phyloP scores from a whole-genome alignment of 1,140 invertebrate species.

The Aporrectodea caliginosa region DNA sequence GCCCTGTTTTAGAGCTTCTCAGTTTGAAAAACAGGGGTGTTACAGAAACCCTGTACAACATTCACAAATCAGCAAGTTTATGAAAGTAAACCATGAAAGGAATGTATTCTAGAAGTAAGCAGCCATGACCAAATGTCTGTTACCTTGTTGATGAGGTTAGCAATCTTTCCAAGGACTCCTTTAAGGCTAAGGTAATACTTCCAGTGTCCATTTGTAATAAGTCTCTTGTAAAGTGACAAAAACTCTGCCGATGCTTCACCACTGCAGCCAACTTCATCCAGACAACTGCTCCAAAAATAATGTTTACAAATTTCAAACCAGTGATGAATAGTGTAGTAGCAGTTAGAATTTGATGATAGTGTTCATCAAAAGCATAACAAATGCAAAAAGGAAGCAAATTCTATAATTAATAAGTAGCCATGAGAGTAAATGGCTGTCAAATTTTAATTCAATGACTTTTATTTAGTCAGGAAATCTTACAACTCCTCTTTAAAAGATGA shows the following conservation, averaged over 20 bases:
- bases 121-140: constrained; percentile 20
- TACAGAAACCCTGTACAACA: too few relatives aligned
- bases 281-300: constrained; percentile 60
- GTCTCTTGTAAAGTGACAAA: constrained; percentile 66
- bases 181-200: constrained; percentile 74
- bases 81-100: too few relatives aligned
- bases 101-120: constrained; percentile 6
- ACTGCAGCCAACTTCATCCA: constrained; percentile 62
- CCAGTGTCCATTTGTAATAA: constrained; percentile 69
- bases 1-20: too few relatives aligned
- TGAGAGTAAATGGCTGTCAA: too few relatives aligned
- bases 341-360: neutral
- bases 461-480: too few relatives aligned
- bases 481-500: too few relatives aligned
- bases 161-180: constrained; percentile 78
- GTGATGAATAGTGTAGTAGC: too few relatives aligned
- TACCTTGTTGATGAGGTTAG: constrained; percentile 72
- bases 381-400: neutral
- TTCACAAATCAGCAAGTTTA: too few relatives aligned
- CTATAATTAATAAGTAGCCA: neutral
- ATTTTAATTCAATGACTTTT: too few relatives aligned
- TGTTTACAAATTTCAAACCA: too few relatives aligned
- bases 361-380: neutral
- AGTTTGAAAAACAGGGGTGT: too few relatives aligned
- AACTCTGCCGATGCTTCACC: constrained; percentile 92